These are phyloP conservation scores for Notamacropus eugenii DNA, from an alignment of 2,797 vertebrate species.

Conservation along the genomic window DNA sequence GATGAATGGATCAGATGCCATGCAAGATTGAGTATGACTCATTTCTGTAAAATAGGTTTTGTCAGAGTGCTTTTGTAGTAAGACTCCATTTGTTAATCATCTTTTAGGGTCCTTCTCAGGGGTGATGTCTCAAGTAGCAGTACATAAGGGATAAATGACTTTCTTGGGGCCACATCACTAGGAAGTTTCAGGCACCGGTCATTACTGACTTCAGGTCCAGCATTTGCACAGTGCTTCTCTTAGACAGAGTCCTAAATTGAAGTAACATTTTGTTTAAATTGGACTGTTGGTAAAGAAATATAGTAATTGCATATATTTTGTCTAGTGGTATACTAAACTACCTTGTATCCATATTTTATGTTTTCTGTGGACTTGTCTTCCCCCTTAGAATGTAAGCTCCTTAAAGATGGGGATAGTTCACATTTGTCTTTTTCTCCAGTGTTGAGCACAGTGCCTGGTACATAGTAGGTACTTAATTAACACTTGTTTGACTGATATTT, in stretches of 20 bases:
- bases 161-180: background rate
- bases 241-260: background rate
- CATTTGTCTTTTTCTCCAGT: background rate
- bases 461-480: background rate
- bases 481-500: background rate
- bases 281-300: background rate
- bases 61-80: background rate
- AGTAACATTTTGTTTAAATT: background rate
- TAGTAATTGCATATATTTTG: slow-evolving; percentile 7
- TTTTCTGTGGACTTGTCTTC: background rate
- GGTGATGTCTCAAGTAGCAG: background rate
- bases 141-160: background rate
- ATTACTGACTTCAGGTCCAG: background rate
- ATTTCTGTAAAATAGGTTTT: background rate
- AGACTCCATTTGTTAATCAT: background rate
- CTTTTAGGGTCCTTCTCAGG: background rate
- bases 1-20: background rate
- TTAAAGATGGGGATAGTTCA: background rate
- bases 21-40: background rate
- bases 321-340: background rate
- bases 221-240: background rate
- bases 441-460: background rate
- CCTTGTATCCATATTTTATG: background rate
- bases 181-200: background rate
- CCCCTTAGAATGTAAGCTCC: background rate